Base-by-base conservation (phyloP, 2,888 invertebrate genomes). In the Brenthis hecate region DNA sequence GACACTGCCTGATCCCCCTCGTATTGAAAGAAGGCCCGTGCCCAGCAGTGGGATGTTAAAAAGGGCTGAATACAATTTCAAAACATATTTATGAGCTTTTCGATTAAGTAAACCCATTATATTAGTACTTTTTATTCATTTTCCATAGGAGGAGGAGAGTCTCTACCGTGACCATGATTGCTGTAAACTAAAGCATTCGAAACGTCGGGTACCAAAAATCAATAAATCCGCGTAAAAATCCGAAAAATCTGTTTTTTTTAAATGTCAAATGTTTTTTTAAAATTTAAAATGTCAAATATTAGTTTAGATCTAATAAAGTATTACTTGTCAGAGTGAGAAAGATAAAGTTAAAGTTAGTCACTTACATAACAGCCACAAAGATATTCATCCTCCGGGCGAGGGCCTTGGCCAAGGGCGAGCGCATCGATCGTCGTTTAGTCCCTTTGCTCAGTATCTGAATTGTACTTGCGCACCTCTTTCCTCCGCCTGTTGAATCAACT, bases 371-470 rank as follows among this genome's bases (percentile, higher is more conserved):
- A 55, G 48, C 81, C 86, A 86, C 86, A 86, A 84, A 81, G 82
- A 79, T 79, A 77, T 85, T 80, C 78, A 85, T 85, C 86, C 86
- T 84, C 84, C 80, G 77, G 71, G 77, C 76, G 78, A 78, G 85
- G 83, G 82, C 85, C 80, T 84, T 82, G 90, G 87, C 91, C 92
- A 91, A 91, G 92, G 91, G 87, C 91, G 86, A 78, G 82, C 80
- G 79, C 81, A 91, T 89, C 84, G 91, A 82, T 81, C 79, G 77
- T 69, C 71, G 61, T 57, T 60, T 67, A 65, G 75, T 65, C 76
- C 75, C 76, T 73, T 76, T 75, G 73, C 76, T 77, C 76, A 32
- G 74, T 74, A 75, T 71, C 76, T 72, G 70, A 72, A 67, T 72
- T 69, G 75, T 82, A 80, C 85, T 77, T 78, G 82, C 85, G 82